Evolutionary conservation across 2,797 vertebrate genomes (phyloP).

Genomic region (Falco cherrug): DNA sequence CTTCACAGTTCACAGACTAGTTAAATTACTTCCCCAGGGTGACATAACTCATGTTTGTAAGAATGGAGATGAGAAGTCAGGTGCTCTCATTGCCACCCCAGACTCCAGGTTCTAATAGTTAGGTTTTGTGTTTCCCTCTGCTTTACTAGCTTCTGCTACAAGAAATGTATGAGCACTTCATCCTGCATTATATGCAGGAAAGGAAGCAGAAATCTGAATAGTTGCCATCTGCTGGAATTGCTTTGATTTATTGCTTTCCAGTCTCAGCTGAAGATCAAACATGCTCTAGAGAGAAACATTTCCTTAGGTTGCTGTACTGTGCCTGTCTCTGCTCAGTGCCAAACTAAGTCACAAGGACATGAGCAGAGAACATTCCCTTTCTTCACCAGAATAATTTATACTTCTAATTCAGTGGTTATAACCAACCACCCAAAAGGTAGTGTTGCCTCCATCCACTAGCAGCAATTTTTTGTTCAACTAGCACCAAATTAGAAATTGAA

Average conservation of each 20-base stretch:
- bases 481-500: not conserved
- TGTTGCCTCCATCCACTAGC: not conserved
- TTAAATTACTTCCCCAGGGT: conserved; percentile 14
- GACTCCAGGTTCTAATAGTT: not conserved
- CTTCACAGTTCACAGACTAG: conserved; percentile 12
- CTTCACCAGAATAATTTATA: not conserved
- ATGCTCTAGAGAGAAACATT: conserved; percentile 8
- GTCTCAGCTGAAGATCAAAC: conserved; percentile 20
- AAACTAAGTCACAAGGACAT: not conserved
- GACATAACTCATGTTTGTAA: conserved; percentile 22
- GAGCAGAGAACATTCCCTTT: not conserved
- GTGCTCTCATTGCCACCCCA: not conserved
- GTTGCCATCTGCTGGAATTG: conserved; percentile 27
- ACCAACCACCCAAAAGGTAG: not conserved
- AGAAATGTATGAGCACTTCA: not conserved
- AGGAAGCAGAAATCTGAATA: conserved; percentile 28
- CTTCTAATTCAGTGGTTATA: not conserved
- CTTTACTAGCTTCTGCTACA: not conserved
- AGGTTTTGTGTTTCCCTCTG: not conserved
- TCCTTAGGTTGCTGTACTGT: not conserved
- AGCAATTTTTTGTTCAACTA: not conserved
- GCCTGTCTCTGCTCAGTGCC: not conserved
- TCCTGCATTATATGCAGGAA: not conserved
- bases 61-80: not conserved
- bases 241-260: conserved; percentile 52